Conservation (phyloP, 2,888 invertebrate species). For the Oligia latruncula region DNA sequence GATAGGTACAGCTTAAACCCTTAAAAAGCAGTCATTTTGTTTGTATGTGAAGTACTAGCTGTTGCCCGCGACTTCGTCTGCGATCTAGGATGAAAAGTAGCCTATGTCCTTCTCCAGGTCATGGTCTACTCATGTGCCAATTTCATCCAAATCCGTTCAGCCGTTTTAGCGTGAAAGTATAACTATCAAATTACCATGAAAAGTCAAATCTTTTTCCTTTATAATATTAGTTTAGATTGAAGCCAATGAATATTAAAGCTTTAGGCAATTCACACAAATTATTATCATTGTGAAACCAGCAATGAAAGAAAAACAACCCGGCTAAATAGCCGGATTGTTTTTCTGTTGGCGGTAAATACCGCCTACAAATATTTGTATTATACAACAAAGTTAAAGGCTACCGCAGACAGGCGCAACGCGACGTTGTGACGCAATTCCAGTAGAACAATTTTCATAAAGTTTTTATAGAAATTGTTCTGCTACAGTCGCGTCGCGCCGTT, state of each 20-base stretch:
- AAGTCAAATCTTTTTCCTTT: not conserved
- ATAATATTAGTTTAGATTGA: not conserved
- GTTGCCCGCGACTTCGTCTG: not conserved
- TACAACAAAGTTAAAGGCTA: constrained; percentile 19
- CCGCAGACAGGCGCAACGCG: not conserved
- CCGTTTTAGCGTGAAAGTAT: not conserved
- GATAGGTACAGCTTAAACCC: not conserved
- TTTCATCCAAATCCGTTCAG: not conserved
- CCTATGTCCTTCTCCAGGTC: not conserved
- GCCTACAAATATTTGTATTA: constrained; percentile 31
- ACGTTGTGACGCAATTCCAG: not conserved
- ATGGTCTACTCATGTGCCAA: not conserved
- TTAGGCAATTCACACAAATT: constrained; percentile 2
- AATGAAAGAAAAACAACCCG: constrained; percentile 30
- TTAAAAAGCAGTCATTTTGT: not conserved
- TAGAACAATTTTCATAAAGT: not conserved
- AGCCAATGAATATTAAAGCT: not conserved
- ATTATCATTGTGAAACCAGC: constrained; percentile 9
- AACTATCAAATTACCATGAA: not conserved
- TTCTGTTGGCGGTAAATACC: not conserved
- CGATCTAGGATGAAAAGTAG: too few relatives aligned
- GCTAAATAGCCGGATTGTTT: not conserved
- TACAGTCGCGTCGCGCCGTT: not conserved
- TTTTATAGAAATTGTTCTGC: not conserved
- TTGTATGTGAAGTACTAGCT: not conserved